Percentiles rank a stretch among this genome's conserved stretches.
phyloP scores from a whole-genome alignment of 1,140 invertebrate species.

The Drosophila ogumai region DNA sequence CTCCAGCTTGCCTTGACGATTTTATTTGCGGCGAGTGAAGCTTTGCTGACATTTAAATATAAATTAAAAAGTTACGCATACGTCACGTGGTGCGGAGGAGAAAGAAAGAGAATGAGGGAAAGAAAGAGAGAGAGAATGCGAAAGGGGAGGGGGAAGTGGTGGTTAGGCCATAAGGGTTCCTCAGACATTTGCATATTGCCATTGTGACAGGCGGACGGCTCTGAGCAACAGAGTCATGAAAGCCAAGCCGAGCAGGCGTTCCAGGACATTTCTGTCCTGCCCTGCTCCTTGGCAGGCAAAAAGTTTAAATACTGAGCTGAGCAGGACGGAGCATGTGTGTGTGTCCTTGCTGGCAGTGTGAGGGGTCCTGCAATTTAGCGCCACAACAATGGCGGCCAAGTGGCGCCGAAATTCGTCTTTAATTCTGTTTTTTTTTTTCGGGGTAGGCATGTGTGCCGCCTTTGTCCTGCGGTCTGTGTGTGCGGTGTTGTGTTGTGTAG shows the following conservation, averaged over 20 bases:
- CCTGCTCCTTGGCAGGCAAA: neutral
- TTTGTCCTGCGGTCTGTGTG: slow-evolving; percentile 19
- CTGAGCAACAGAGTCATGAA: slow-evolving; percentile 33
- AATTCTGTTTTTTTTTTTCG: slow-evolving; percentile 7
- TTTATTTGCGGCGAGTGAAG: slow-evolving; percentile 27
- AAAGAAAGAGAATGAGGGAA: neutral
- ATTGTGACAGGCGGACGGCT: slow-evolving; percentile 53
- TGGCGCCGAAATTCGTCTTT: slow-evolving; percentile 26
- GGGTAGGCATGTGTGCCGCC: slow-evolving; percentile 13
- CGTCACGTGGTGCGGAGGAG: slow-evolving; percentile 24
- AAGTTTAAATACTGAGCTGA: slow-evolving; percentile 15
- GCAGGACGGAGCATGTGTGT: slow-evolving; percentile 10
- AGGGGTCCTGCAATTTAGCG: slow-evolving; percentile 55
- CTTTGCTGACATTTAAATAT: slow-evolving; percentile 71
- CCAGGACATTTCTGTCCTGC: slow-evolving; percentile 11
- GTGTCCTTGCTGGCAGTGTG: slow-evolving; percentile 9
- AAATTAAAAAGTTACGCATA: slow-evolving; percentile 78
- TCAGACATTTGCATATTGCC: slow-evolving; percentile 68
- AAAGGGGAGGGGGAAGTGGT: neutral
- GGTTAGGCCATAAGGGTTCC: slow-evolving; percentile 38
- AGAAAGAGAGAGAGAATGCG: neutral
- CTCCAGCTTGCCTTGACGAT: slow-evolving; percentile 1
- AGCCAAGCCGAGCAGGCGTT: slow-evolving; percentile 1
- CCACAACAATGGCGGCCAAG: slow-evolving; percentile 61
- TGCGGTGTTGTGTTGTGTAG: slow-evolving; percentile 7